Percentiles rank a stretch among this genome's conserved stretches.
Conservation (phyloP, 2,797 vertebrate species). For the Morelia viridis region DNA sequence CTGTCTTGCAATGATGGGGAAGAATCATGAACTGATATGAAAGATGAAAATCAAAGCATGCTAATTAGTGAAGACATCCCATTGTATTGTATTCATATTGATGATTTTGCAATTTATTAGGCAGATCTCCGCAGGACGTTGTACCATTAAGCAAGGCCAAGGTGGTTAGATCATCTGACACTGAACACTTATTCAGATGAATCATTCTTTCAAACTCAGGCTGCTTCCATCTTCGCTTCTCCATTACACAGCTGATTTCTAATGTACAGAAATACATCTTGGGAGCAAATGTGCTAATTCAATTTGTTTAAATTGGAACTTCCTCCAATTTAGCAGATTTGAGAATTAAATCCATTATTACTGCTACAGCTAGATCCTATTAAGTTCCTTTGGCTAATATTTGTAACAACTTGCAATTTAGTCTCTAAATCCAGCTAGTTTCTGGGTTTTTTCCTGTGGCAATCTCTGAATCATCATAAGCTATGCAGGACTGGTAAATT, state of each 20-base stretch:
- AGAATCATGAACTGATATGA: neutral
- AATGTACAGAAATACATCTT: neutral
- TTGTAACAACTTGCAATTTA: slow-evolving; percentile 11
- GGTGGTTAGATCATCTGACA: neutral
- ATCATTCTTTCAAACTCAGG: neutral
- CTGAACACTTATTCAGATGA: neutral
- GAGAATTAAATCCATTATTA: neutral
- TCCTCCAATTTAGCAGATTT: neutral
- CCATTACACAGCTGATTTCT: neutral
- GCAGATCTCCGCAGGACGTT: neutral
- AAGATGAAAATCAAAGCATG: neutral
- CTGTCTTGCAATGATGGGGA: neutral
- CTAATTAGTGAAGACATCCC: neutral
- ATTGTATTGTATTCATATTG: neutral
- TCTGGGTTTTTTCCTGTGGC: neutral
- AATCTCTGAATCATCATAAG: slow-evolving; percentile 4
- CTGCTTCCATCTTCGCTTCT: neutral
- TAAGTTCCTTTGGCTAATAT: neutral
- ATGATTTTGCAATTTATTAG: neutral
- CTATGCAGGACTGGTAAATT: neutral
- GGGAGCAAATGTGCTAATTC: neutral
- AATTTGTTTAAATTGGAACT: neutral
- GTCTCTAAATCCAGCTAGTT: neutral
- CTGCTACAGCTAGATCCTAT: neutral
- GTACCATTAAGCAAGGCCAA: neutral